phyloP scores from a whole-genome alignment of 2,888 invertebrate genomes.

The Stomorhina lunata region DNA sequence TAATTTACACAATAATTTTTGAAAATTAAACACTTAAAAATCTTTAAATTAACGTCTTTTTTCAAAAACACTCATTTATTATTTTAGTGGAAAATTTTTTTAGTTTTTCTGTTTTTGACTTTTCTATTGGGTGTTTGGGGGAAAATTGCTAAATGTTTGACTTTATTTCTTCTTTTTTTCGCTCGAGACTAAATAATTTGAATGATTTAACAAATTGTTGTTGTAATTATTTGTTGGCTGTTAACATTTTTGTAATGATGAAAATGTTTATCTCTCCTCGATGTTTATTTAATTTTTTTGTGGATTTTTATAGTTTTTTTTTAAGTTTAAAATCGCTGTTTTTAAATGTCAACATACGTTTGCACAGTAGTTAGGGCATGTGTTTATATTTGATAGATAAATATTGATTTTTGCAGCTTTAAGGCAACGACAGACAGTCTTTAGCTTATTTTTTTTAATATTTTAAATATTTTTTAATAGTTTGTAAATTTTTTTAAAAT shows the following conservation, averaged over 20 bases:
- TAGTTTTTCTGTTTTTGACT: neutral
- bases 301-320: slow-evolving; percentile 1
- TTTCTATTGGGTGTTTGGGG: slow-evolving; percentile 7
- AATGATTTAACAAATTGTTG: slow-evolving; percentile 51
- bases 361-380: slow-evolving; percentile 45
- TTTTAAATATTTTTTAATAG: neutral
- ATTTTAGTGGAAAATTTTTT: neutral
- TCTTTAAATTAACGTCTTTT: slow-evolving; percentile 19
- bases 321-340: neutral
- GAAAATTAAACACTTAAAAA: slow-evolving; percentile 39
- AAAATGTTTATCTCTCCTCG: neutral
- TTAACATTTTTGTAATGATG: slow-evolving; percentile 6
- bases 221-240: slow-evolving; percentile 36
- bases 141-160: slow-evolving; percentile 61
- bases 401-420: slow-evolving; percentile 7
- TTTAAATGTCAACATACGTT: slow-evolving; percentile 62
- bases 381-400: slow-evolving; percentile 35
- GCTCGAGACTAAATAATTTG: slow-evolving; percentile 25
- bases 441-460: neutral
- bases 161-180: slow-evolving; percentile 1
- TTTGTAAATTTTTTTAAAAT: too few relatives aligned
- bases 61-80: neutral
- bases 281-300: slow-evolving; percentile 8
- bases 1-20: slow-evolving; percentile 43
- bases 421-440: slow-evolving; percentile 4